These are phyloP conservation scores for Megalops atlanticus DNA, from an alignment of 2,113 vertebrate genomes.

Conservation along the genomic window DNA sequence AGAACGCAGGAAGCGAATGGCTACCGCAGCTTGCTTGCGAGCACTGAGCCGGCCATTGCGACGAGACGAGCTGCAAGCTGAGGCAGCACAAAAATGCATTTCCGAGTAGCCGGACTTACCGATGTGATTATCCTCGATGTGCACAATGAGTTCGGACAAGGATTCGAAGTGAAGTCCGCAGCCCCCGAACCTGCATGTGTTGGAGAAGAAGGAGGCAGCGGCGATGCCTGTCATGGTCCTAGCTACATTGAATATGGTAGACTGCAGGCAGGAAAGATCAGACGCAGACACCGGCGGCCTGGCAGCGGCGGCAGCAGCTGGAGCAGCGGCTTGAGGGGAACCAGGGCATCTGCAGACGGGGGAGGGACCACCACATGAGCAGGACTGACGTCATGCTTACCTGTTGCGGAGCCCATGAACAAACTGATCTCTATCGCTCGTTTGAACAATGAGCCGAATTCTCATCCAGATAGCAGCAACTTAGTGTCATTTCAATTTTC, in stretches of 20 bases:
- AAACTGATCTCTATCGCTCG: background rate
- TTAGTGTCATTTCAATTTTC: too few relatives aligned
- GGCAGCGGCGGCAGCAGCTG: slow-evolving; percentile 73
- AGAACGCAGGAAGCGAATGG: slow-evolving; percentile 74
- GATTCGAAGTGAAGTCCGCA: slow-evolving; percentile 90
- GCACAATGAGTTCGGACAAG: slow-evolving; percentile 89
- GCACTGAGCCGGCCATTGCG: slow-evolving; percentile 48
- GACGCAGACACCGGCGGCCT: slow-evolving; percentile 51
- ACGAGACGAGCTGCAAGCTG: slow-evolving; percentile 25
- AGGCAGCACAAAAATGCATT: background rate
- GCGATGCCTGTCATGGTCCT: slow-evolving; percentile 93
- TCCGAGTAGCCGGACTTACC: slow-evolving; percentile 67
- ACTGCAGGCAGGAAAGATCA: slow-evolving; percentile 51
- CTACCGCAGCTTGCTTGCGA: slow-evolving; percentile 50
- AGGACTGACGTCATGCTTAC: slow-evolving; percentile 36
- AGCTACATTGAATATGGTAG: slow-evolving; percentile 75
- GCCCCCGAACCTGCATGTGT: slow-evolving; percentile 88
- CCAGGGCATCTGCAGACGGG: slow-evolving; percentile 20
- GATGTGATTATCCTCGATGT: slow-evolving; percentile 95
- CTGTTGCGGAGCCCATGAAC: slow-evolving; percentile 30
- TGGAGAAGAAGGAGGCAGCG: slow-evolving; percentile 96
- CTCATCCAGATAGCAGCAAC: background rate
- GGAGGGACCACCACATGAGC: slow-evolving; percentile 11
- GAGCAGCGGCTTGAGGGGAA: slow-evolving; percentile 66
- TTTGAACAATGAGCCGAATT: background rate